Evolutionary conservation across 2,888 invertebrate species (phyloP), one percentile per base, ranked within the genome.

Genomic region (Tipula vernalis): DNA sequence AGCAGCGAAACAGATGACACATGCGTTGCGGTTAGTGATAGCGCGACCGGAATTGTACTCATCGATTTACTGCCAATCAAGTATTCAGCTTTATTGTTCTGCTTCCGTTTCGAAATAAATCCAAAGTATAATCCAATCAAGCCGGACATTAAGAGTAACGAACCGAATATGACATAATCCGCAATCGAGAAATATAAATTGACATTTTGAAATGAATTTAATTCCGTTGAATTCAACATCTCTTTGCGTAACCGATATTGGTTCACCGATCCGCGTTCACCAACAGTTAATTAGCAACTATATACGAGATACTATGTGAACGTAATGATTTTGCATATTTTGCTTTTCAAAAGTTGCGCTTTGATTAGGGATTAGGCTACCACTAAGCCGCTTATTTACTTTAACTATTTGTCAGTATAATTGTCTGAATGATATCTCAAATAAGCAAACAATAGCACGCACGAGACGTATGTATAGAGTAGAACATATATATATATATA

Each of bases 1-100:
- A 87, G 85, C 44, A 87, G 12, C 6, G 87, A 86, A 42, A 86
- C 57, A 5, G 87, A 86, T 6, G 87, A 87, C 8, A 42, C 85
- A 6, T 85, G 42, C 10, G 85, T 85, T 44, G 85, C 85, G 12
- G 44, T 85, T 42, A 85, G 8, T 42, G 85, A 85, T 28, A 85
- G 10, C 15, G 85, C 85, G 8, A 85, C 42, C 10, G 85, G 85
- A 18, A 85, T 0, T 44, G 42, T 85, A 18, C 42, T 85, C 85
- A 85, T 42, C 42, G 39, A 42, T 85, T 44, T 85, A 85, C 85
- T 85, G 12, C 85, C 85, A 13, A 85, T 18, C 36, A 85, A 85
- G 44, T 85, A 85, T 44, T 85, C 85, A 2, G 18, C 18, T 18
- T 41, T 85, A 5, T 5, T 85, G 18, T 85, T 44, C 18, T 85